phyloP scores from a whole-genome alignment of 2,113 vertebrate genomes.

The Eudyptes chrysolophus region DNA sequence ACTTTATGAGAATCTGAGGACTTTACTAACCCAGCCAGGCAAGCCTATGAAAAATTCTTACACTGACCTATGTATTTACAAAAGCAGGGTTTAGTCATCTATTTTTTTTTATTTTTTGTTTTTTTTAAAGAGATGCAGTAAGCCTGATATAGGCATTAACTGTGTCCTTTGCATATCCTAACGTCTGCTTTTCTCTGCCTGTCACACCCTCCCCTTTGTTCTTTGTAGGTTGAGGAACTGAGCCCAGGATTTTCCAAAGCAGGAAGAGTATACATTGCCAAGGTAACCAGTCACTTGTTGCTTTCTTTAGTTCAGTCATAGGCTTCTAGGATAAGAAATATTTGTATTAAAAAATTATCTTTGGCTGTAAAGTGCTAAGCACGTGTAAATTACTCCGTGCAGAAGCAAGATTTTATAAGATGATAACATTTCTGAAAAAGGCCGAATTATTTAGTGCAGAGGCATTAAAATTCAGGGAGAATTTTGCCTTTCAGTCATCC shows the following conservation, averaged over 20 bases:
- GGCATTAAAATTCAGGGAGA: neutral
- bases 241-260: constrained; percentile 88
- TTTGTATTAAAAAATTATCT: neutral
- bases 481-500: neutral
- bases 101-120: neutral
- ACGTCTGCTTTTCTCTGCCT: neutral
- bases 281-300: constrained; percentile 69
- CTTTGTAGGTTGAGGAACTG: constrained; percentile 83
- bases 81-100: neutral
- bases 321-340: neutral
- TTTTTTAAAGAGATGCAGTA: neutral
- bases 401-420: neutral
- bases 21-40: neutral
- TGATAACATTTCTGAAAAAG: neutral
- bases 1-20: no score
- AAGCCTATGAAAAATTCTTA: neutral
- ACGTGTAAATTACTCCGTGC: neutral
- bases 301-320: neutral
- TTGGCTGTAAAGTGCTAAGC: neutral
- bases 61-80: neutral
- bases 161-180: neutral
- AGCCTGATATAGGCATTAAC: neutral
- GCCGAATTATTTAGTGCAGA: neutral
- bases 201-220: neutral
- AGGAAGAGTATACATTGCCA: constrained; percentile 88